Percentiles rank a stretch among this genome's conserved stretches.
Evolutionary conservation across 1,140 invertebrate species (phyloP).

Genomic region (Lineus longissimus): DNA sequence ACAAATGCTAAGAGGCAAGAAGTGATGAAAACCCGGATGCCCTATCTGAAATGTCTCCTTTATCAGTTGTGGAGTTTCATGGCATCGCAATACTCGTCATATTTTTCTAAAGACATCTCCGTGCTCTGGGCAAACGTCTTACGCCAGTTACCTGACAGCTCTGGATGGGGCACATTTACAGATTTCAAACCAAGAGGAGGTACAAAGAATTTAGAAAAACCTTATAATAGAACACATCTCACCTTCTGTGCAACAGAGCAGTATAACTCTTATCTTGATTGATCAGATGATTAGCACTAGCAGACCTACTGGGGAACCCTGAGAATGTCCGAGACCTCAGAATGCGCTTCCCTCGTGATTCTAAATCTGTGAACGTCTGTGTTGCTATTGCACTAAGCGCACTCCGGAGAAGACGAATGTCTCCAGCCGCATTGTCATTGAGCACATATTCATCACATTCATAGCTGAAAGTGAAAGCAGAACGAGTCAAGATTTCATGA

Average conservation of each 20-base stretch:
- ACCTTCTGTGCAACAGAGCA: neutral
- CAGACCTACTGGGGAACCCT: conserved; percentile 10
- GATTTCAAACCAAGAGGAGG: too few relatives aligned
- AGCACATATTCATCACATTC: conserved; percentile 49
- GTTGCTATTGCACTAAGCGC: conserved; percentile 40
- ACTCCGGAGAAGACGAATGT: conserved; percentile 36
- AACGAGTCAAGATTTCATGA: neutral
- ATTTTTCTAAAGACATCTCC: too few relatives aligned
- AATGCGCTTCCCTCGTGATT: conserved; percentile 26
- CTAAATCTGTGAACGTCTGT: conserved; percentile 32
- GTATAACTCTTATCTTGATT: neutral
- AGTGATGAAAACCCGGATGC: too few relatives aligned
- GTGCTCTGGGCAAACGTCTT: too few relatives aligned
- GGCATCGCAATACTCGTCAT: too few relatives aligned
- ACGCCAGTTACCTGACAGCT: too few relatives aligned
- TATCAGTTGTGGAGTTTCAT: too few relatives aligned
- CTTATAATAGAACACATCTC: too few relatives aligned
- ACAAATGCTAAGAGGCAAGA: too few relatives aligned
- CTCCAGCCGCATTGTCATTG: conserved; percentile 41
- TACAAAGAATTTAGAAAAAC: too few relatives aligned
- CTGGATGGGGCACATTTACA: too few relatives aligned
- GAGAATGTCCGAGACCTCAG: conserved; percentile 34
- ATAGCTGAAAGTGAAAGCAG: conserved; percentile 31
- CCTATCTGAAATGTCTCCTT: too few relatives aligned
- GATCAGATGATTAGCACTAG: neutral